These are phyloP conservation scores for Microctenopoma stevenorrisi DNA, from an alignment of 2,797 vertebrate genomes.

Conservation along the genomic window DNA sequence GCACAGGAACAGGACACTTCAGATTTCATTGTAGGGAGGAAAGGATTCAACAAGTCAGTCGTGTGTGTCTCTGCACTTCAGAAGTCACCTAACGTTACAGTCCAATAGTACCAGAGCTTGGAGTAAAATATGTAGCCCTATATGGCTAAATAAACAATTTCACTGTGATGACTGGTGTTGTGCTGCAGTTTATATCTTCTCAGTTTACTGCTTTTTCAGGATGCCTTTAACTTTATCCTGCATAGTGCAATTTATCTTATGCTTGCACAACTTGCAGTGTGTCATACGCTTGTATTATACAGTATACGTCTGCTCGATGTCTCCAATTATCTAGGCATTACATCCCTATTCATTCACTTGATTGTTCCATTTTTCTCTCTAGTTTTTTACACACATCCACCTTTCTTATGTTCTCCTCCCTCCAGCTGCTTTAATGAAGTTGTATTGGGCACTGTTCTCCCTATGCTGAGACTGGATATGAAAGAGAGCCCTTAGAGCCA, in stretches of 20 bases:
- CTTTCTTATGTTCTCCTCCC: conserved; percentile 29
- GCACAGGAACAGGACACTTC: background rate
- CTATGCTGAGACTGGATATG: conserved; percentile 58
- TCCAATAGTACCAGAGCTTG: too few relatives aligned
- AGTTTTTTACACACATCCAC: conserved; percentile 8
- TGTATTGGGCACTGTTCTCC: conserved; percentile 45
- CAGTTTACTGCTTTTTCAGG: background rate
- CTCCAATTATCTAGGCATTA: background rate
- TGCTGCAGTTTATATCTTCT: too few relatives aligned
- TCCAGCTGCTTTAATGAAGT: conserved; percentile 65
- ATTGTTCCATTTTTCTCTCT: conserved; percentile 5
- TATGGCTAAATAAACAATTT: background rate
- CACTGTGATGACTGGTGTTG: background rate
- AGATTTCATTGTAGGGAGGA: background rate
- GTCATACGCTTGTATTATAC: background rate
- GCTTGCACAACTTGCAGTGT: background rate
- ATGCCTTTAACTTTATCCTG: background rate
- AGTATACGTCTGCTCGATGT: rapidly evolving
- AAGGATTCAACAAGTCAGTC: background rate
- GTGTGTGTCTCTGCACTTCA: background rate
- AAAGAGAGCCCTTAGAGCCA: conserved; percentile 73
- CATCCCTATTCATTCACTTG: background rate
- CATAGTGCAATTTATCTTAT: background rate
- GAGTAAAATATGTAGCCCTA: background rate
- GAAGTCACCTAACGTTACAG: too few relatives aligned